phyloP scores from a whole-genome alignment of 2,113 vertebrate species.

The Tauraco erythrolophus region DNA sequence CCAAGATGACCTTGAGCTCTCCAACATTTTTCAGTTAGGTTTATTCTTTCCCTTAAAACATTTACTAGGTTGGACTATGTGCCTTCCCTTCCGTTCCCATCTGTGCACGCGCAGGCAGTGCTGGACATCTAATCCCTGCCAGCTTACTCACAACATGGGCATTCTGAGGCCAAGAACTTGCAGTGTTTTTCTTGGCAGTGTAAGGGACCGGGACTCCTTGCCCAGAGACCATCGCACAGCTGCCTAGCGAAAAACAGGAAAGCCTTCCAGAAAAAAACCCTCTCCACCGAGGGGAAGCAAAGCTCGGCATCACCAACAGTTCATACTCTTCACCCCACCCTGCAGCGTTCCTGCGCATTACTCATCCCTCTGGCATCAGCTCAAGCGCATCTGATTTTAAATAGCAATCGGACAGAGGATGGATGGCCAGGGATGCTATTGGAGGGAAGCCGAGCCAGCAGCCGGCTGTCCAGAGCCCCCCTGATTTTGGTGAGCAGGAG shows the following conservation, averaged over 20 bases:
- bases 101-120: not conserved
- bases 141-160: slow-evolving; percentile 19
- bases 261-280: not conserved
- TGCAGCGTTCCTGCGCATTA: not conserved
- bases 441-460: not conserved
- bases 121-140: not conserved
- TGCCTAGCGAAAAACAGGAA: slow-evolving; percentile 32
- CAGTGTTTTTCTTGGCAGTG: not conserved
- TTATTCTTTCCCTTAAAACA: not conserved
- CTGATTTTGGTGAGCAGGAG: not conserved
- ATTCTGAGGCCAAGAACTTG: slow-evolving; percentile 5
- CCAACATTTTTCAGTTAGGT: not conserved
- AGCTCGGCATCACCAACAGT: not conserved
- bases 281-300: not conserved
- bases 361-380: not conserved
- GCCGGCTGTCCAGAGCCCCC: not conserved
- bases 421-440: not conserved
- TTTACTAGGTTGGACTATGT: not conserved
- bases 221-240: not conserved
- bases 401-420: not conserved
- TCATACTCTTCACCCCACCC: not conserved
- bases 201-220: not conserved
- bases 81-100: not conserved
- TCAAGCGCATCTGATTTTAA: not conserved
- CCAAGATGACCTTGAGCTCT: not conserved